phyloP scores from a whole-genome alignment of 2,113 vertebrate genomes.

The Carettochelys insculpta region DNA sequence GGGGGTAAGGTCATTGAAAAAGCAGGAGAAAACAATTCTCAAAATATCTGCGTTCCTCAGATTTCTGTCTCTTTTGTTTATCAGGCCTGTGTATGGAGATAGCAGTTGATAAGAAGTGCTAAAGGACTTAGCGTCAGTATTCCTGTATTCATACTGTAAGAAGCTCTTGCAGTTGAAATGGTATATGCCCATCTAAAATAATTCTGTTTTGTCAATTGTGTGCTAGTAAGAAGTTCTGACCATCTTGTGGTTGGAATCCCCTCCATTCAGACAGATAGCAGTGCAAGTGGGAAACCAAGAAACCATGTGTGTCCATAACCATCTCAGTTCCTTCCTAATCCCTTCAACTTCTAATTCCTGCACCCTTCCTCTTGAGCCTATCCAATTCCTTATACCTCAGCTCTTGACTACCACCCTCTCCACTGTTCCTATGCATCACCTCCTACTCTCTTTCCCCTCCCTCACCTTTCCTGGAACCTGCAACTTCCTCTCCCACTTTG shows the following conservation, averaged over 20 bases:
- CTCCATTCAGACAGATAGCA: conserved; percentile 47
- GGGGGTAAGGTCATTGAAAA: not conserved
- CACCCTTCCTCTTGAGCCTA: not conserved
- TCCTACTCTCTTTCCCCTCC: not conserved
- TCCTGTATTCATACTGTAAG: not conserved
- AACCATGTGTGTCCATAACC: not conserved
- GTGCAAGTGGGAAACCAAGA: conserved; percentile 3
- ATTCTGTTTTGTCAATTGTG: not conserved
- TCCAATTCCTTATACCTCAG: not conserved
- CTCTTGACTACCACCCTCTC: not conserved
- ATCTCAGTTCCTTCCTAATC: not conserved
- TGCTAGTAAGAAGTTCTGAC: conserved; percentile 15
- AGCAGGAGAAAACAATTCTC: not conserved
- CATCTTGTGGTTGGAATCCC: not conserved
- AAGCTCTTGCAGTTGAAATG: not conserved
- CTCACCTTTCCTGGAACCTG: not conserved
- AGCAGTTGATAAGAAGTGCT: not conserved
- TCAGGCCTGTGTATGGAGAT: not conserved
- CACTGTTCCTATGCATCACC: not conserved
- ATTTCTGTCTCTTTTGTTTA: not conserved
- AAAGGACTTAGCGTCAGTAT: not conserved
- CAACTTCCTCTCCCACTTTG: not conserved
- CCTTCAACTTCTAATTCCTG: not conserved
- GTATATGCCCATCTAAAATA: not conserved
- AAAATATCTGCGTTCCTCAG: not conserved